Base-by-base conservation (phyloP, 1,140 invertebrate species). In the Drosophila tani region DNA sequence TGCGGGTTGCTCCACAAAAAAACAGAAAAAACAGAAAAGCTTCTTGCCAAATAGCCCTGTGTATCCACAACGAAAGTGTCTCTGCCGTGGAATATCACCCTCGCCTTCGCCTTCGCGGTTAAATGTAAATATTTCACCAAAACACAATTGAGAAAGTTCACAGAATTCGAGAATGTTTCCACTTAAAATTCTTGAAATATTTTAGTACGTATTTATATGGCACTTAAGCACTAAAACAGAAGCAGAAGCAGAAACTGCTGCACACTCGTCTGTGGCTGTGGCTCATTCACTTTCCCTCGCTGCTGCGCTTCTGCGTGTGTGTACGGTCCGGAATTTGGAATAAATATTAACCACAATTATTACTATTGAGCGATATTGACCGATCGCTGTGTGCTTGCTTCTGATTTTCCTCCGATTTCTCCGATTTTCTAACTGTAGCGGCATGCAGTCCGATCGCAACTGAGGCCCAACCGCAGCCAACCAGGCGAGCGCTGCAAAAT, bases 111-210 rank as follows among this genome's bases (percentile, higher is more conserved):
- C 43, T 43, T 74, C 57, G 60, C 69, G 60, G n/a, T 40, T 47
- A 57, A 62, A 62, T 64, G 57, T 75, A 74, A 78, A 75, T 64
- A 46, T 63, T 76, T 59, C 74, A 77, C 64, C 74, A 77, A 66
- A 76, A 58, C 69, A 73, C 69, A 73, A 75, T 82, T 82, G 68
- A 50, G 58, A 59, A 67, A 82, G 67, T 70, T 70, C 74, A 82
- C 49, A 60, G 57, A 74, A 53, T 71, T 66, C 57, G 73, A 60
- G 75, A 75, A 75, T 76, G 62, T 62, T 75, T 83, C 71, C 83
- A 86, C 83, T 86, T 86, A 80, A 88, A 80, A 86, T 86, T 88
- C 83, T 53, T 69, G 59, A 80, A 80, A 80, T 87, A 69, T 40
- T 73, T 56, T 50, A 73, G 53, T 73, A 51, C 78, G 46, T 67